phyloP scores from a whole-genome alignment of 2,888 invertebrate species.

The Leucophenga maculata region DNA sequence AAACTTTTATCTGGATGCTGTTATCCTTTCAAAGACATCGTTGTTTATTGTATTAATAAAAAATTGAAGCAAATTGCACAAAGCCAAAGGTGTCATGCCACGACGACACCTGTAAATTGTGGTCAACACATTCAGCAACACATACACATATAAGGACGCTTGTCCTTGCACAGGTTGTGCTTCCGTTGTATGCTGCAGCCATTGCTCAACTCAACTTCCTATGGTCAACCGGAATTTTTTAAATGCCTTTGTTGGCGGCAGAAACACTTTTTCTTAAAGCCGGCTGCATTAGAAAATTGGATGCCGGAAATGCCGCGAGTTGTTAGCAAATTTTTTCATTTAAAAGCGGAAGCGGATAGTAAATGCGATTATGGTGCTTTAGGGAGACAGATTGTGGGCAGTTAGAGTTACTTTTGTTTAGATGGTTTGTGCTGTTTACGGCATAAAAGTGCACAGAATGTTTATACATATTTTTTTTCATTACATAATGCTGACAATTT shows the following conservation, averaged over 20 bases:
- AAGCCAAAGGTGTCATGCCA: constrained; percentile 53
- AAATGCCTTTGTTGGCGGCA: constrained; percentile 48
- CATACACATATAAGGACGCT: constrained; percentile 6
- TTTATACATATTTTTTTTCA: too few relatives aligned
- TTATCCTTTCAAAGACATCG: neutral
- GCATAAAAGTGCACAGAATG: too few relatives aligned
- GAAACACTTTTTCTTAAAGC: constrained; percentile 15
- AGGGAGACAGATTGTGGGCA: constrained; percentile 37
- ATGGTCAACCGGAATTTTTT: constrained; percentile 66
- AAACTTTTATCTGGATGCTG: constrained; percentile 4
- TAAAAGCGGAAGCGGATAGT: constrained; percentile 58
- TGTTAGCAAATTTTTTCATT: constrained; percentile 43
- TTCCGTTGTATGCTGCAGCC: constrained; percentile 17
- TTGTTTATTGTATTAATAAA: constrained; percentile 31
- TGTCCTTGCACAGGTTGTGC: constrained; percentile 28
- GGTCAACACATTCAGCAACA: constrained; percentile 41
- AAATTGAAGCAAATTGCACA: constrained; percentile 48
- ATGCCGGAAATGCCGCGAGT: constrained; percentile 58
- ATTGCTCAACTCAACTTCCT: constrained; percentile 35
- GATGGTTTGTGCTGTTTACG: too few relatives aligned
- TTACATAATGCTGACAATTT: too few relatives aligned
- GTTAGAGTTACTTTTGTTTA: neutral
- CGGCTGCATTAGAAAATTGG: neutral
- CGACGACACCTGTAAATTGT: constrained; percentile 67
- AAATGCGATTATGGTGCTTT: constrained; percentile 59